Conservation (phyloP, 2,797 vertebrate genomes). For the Syndactyla subalaris region DNA sequence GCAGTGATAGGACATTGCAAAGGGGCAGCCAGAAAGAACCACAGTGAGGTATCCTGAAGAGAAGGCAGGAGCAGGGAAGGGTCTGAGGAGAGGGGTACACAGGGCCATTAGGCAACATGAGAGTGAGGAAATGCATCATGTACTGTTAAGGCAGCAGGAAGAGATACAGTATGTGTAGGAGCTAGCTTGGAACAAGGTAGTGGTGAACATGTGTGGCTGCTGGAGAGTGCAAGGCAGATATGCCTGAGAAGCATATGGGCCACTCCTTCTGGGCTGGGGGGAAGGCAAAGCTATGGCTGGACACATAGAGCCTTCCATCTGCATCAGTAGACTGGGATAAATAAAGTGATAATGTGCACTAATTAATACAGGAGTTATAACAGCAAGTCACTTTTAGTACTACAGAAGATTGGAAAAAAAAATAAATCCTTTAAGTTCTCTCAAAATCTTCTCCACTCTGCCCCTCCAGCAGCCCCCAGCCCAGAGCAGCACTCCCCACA, state of each 20-base stretch:
- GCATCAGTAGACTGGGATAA: background rate
- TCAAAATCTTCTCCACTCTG: background rate
- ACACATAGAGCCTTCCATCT: background rate
- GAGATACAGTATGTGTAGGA: accelerated
- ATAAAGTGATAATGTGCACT: background rate
- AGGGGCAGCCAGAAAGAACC: background rate
- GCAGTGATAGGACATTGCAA: background rate
- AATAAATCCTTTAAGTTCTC: background rate
- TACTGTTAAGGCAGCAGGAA: accelerated
- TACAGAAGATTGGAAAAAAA: too few relatives aligned
- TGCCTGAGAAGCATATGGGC: background rate
- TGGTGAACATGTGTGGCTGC: background rate
- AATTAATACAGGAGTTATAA: background rate
- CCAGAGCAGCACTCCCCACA: accelerated
- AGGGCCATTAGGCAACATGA: background rate
- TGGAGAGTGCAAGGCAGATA: background rate
- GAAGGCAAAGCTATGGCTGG: background rate
- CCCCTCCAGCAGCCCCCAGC: background rate
- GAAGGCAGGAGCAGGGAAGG: accelerated
- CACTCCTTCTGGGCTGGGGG: background rate
- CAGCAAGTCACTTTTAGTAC: background rate
- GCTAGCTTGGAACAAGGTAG: background rate
- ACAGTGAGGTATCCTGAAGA: background rate
- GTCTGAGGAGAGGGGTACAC: background rate
- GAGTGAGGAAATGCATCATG: accelerated